Evolutionary conservation across 2,888 invertebrate genomes (phyloP).

Genomic region (Leptinotarsa rubiginosa): DNA sequence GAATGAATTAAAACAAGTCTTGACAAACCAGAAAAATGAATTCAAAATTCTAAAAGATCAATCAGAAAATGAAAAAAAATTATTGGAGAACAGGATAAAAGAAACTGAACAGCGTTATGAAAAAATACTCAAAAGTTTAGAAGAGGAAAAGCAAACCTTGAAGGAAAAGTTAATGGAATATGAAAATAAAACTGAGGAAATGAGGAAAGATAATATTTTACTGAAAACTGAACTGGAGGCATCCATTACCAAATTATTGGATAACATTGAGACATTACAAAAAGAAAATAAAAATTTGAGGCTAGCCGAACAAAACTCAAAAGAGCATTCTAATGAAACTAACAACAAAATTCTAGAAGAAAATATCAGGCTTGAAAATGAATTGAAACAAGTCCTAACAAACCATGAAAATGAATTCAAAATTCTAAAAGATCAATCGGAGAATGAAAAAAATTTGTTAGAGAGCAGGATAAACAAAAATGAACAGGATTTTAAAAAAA

Average conservation of each 20-base stretch:
- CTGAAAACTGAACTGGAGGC: constrained; percentile 1
- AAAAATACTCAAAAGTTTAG: constrained; percentile 24
- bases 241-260: constrained; percentile 19
- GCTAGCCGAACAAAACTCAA: constrained; percentile 4
- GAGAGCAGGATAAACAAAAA: no score
- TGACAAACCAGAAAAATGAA: constrained; percentile 36
- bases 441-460: constrained; percentile 17
- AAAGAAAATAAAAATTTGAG: constrained; percentile 20
- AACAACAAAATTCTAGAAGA: constrained; percentile 3
- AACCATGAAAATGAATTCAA: constrained; percentile 38
- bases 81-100: constrained; percentile 17
- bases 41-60: constrained; percentile 28
- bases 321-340: background rate
- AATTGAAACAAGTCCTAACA: constrained; percentile 26
- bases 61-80: constrained; percentile 16
- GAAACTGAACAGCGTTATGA: constrained; percentile 13
- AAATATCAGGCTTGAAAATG: constrained; percentile 33
- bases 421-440: constrained; percentile 23
- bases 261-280: constrained; percentile 17
- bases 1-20: constrained; percentile 29
- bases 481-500: background rate
- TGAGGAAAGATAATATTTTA: constrained; percentile 13
- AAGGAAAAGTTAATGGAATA: background rate
- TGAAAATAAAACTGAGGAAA: background rate
- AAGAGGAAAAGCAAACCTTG: constrained; percentile 22